Conservation (phyloP, 1,140 invertebrate genomes). For the Probaryconus sp. region DNA sequence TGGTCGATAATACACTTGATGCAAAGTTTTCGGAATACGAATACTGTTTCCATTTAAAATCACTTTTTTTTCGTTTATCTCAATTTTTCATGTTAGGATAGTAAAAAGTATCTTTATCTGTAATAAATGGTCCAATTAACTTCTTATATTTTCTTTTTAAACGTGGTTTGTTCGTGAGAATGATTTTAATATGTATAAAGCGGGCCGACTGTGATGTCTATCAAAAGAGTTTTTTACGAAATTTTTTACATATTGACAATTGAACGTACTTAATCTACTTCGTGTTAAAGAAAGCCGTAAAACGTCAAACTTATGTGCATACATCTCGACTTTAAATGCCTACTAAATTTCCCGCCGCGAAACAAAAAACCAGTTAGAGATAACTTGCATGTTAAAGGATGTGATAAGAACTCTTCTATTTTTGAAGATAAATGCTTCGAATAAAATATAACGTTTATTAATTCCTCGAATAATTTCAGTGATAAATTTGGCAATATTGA, state of each 20-base stretch:
- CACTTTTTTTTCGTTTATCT: too few relatives aligned
- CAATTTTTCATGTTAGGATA: too few relatives aligned
- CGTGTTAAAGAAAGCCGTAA: slow-evolving; percentile 20
- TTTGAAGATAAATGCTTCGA: slow-evolving; percentile 29
- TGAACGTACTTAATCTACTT: slow-evolving; percentile 29
- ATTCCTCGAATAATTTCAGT: slow-evolving; percentile 36
- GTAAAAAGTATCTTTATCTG: too few relatives aligned
- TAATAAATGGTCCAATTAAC: too few relatives aligned
- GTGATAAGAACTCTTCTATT: slow-evolving; percentile 35
- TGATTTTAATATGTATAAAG: slow-evolving; percentile 1
- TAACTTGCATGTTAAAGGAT: slow-evolving; percentile 29
- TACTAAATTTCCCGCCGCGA: slow-evolving; percentile 28
- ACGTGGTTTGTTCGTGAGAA: too few relatives aligned
- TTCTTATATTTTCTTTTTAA: not conserved
- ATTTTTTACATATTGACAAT: slow-evolving; percentile 16
- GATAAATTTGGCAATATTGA: slow-evolving; percentile 33
- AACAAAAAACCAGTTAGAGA: slow-evolving; percentile 33
- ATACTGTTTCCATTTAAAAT: too few relatives aligned
- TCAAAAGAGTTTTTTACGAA: slow-evolving; percentile 4
- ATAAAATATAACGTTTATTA: slow-evolving; percentile 31
- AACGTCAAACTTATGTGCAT: slow-evolving; percentile 34
- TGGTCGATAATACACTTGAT: too few relatives aligned
- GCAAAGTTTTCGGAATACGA: too few relatives aligned
- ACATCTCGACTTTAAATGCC: slow-evolving; percentile 28
- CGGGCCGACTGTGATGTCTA: not conserved